Conservation (phyloP, 2,888 invertebrate species). For the Vandiemenella viatica region DNA sequence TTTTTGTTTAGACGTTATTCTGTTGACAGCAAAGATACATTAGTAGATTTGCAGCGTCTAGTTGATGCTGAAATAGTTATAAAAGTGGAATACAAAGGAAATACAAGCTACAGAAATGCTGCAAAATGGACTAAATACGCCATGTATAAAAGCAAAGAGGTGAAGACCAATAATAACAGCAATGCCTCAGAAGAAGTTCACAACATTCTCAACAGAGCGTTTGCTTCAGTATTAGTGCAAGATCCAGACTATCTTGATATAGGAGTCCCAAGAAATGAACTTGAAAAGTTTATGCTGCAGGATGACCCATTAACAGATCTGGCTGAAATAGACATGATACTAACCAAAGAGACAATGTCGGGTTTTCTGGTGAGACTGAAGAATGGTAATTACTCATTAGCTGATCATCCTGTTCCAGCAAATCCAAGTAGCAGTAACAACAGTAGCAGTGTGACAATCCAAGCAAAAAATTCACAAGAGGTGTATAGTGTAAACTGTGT, state of each 20-base stretch:
- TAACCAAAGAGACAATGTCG: conserved; percentile 52
- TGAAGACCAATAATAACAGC: conserved; percentile 9
- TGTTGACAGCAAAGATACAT: conserved; percentile 50
- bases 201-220: conserved; percentile 45
- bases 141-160: conserved; percentile 19
- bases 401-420: conserved; percentile 9
- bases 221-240: conserved; percentile 52
- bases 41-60: conserved; percentile 55
- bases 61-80: conserved; percentile 58
- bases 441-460: neutral
- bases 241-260: conserved; percentile 56
- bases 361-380: conserved; percentile 50
- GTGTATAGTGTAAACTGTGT: neutral
- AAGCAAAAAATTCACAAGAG: neutral
- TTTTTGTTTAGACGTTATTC: conserved; percentile 61
- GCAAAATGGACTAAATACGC: conserved; percentile 43
- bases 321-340: conserved; percentile 33
- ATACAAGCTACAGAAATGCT: conserved; percentile 70
- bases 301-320: conserved; percentile 32
- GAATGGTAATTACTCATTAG: conserved; percentile 50
- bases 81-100: conserved; percentile 76
- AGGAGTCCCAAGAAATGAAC: conserved; percentile 52
- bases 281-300: conserved; percentile 46
- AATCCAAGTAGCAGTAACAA: neutral
- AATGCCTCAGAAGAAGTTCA: conserved; percentile 25